phyloP scores from a whole-genome alignment of 2,888 invertebrate species.

The Sipha maydis region DNA sequence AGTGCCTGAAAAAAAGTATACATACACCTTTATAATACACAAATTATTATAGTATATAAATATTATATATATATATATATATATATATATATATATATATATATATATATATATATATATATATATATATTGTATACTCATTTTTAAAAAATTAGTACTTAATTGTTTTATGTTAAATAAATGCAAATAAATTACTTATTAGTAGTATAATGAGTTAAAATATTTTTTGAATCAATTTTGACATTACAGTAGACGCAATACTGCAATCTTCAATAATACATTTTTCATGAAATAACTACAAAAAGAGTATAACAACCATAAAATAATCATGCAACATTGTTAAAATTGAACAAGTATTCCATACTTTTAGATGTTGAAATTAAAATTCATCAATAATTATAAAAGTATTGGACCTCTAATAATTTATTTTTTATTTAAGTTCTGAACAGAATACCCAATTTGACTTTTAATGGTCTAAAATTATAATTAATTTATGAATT shows the following conservation, averaged over 20 bases:
- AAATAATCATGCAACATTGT: not conserved
- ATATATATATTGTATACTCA: too few relatives aligned
- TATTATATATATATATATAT: not conserved
- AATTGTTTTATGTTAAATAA: conserved; percentile 20
- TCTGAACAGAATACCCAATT: too few relatives aligned
- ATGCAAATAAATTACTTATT: conserved; percentile 47
- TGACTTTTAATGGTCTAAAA: too few relatives aligned
- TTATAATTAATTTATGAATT: too few relatives aligned
- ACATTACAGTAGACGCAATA: not conserved
- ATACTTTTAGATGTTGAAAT: not conserved
- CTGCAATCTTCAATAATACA: not conserved
- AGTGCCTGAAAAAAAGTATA: conserved; percentile 40
- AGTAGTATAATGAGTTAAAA: conserved; percentile 40
- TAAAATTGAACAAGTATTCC: not conserved
- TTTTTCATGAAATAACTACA: conserved; percentile 47
- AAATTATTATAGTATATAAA: not conserved
- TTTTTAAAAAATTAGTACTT: not conserved
- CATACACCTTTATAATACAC: not conserved
- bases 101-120: not conserved
- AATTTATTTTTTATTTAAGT: too few relatives aligned
- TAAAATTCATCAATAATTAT: not conserved
- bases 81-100: too few relatives aligned
- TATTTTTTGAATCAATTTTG: conserved; percentile 22
- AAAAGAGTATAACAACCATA: not conserved
- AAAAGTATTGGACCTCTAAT: not conserved